These are phyloP conservation scores for Oligia fasciuncula DNA, from an alignment of 2,888 invertebrate species.

Conservation along the genomic window DNA sequence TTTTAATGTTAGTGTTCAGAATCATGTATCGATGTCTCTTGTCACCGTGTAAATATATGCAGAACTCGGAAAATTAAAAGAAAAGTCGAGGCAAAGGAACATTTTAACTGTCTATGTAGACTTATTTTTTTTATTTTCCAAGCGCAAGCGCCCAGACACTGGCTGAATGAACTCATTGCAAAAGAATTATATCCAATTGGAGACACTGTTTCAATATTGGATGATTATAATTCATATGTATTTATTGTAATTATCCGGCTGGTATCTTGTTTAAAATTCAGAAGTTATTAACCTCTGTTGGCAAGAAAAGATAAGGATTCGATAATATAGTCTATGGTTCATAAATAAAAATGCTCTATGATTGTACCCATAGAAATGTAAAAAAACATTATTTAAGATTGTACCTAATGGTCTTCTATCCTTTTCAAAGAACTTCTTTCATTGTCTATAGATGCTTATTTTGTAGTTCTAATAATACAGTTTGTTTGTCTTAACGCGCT, in stretches of 20 bases:
- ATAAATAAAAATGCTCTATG: not conserved
- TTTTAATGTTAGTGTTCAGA: too few species aligned
- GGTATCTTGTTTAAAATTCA: constrained; percentile 25
- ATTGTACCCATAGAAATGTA: too few species aligned
- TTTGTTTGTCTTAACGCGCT: too few species aligned
- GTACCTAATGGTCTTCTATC: not conserved
- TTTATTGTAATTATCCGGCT: constrained; percentile 27
- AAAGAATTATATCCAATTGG: constrained; percentile 15
- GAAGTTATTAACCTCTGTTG: constrained; percentile 22
- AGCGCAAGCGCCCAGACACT: not conserved
- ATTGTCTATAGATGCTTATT: too few species aligned
- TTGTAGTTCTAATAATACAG: too few species aligned
- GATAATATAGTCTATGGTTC: not conserved
- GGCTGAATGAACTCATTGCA: constrained; percentile 13
- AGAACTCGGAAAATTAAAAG: not conserved
- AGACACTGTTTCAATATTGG: constrained; percentile 38
- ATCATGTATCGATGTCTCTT: too few species aligned
- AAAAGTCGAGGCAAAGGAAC: not conserved
- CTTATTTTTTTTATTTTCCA: not conserved
- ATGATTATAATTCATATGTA: constrained; percentile 23
- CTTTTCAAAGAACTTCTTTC: too few species aligned
- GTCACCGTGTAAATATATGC: too few species aligned
- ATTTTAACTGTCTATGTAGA: not conserved
- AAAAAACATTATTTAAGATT: too few species aligned
- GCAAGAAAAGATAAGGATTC: constrained; percentile 2